Base-by-base conservation (phyloP, 2,113 vertebrate species). In the Myocastor coypus region DNA sequence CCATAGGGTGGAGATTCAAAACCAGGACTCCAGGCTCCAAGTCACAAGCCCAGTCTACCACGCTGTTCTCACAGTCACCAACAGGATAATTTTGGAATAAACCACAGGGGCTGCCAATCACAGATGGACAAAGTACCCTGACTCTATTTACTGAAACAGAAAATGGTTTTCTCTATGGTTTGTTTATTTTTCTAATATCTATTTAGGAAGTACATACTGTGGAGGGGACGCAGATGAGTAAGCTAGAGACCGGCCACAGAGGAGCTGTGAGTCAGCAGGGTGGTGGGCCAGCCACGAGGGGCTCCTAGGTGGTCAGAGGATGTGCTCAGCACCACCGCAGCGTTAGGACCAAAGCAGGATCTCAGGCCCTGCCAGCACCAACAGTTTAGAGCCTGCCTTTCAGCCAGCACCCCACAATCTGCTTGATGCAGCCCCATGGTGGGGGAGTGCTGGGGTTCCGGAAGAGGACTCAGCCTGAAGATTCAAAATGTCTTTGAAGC, bases 151-250 rank as follows among this genome's bases (percentile, higher is more conserved):
- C n/a, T 75, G 86, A 87, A 87, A 75, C 8, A 7, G 71, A 85
- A 75, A 64, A 77, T 91, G 59, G 50, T 87, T 97, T 95, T 93
- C 84, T 87, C 59, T 80, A 3, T 63, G 77, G 75, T 52, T 82
- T 83, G 73, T 91, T 89, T 95, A 57, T 91, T 78, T 92, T 96
- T 85, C 84, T 11, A 81, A 24, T 66, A 88, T 88, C 40, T 63
- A 14, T 85, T 69, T 86, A 63, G 52, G 80, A 80, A 85, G 71
- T 66, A 78, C 20, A 37, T 69, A 71, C 63, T 7, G 0, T 37
- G 80, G 84, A 71, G 37, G 88, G 83, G 69, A 89, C 32, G 0
- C 69, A 78, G 81, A 71, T 94, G 87, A 87, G 63, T 66, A 84
- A 92, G 84, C 80, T 63, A 71, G 37, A 95, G 78, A 85, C 12